phyloP scores from a whole-genome alignment of 2,797 vertebrate species.

The Neosilurus hyrtlii region DNA sequence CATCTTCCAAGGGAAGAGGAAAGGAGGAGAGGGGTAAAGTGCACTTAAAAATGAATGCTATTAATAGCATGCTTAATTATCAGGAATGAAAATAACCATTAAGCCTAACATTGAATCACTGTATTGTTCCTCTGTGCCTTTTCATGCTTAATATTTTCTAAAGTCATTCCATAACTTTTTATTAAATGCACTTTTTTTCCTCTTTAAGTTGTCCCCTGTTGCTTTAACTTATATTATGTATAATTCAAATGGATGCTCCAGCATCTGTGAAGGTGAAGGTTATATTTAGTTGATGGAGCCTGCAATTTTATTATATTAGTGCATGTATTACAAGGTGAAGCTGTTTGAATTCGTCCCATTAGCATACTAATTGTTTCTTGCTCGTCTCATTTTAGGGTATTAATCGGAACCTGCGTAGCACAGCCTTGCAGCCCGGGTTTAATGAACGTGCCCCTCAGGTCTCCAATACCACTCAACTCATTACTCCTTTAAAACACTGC shows the following conservation, averaged over 20 bases:
- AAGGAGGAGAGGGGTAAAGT: background rate
- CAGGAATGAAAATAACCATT: slow-evolving; percentile 17
- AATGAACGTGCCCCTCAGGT: slow-evolving; percentile 50
- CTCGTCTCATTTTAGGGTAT: slow-evolving; percentile 45
- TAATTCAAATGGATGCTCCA: background rate
- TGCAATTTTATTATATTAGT: slow-evolving; percentile 22
- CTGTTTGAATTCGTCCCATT: slow-evolving; percentile 48
- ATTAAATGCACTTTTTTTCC: background rate
- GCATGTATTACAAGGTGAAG: slow-evolving; percentile 27
- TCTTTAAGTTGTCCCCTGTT: background rate
- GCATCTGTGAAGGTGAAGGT: background rate
- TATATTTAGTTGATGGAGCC: too few relatives aligned
- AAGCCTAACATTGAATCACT: background rate
- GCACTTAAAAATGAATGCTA: background rate
- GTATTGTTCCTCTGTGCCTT: background rate
- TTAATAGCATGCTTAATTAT: slow-evolving; percentile 23
- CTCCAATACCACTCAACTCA: slow-evolving; percentile 47
- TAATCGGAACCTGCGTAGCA: slow-evolving; percentile 44
- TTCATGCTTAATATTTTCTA: background rate
- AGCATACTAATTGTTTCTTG: slow-evolving; percentile 61
- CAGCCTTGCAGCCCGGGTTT: slow-evolving; percentile 43
- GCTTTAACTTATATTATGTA: background rate
- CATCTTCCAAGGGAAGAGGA: background rate
- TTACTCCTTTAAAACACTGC: slow-evolving; percentile 45
- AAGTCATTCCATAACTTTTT: background rate